Evolutionary conservation across 2,888 invertebrate genomes (phyloP), one percentile per base, ranked within the genome.

Genomic region (Balanococcus diminutus): DNA sequence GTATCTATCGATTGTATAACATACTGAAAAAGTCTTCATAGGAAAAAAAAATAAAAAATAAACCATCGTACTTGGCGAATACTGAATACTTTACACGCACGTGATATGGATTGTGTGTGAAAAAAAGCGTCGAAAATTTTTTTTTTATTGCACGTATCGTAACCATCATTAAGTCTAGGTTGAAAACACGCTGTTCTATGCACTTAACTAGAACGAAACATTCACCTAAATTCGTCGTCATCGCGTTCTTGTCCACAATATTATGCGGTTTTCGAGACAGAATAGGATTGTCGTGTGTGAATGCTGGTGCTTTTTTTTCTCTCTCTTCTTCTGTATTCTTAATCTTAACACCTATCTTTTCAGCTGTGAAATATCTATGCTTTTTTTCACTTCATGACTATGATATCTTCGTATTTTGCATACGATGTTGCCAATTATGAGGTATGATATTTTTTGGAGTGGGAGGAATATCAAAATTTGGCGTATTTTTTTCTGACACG

Each of bases 121-220:
- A 36, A 79, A 79, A 79, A 36, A 19, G 75, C 75, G 75, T 36
- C 36, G 75, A 79, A 79, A 79, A 36, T 36, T 36, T 19, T 3
- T 19, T 79, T 19, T 79, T 67, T 67, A 67, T 79, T 36, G 28
- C 75, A 79, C 75, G 75, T 79, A 79, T 32, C 36, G 36, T 36
- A 9, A 36, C 75, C 75, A 79, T 79, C 75, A 79, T 79, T 79
- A 79, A 79, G 75, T 79, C 75, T 79, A 79, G 75, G 75, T 79
- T 28, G 36, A 79, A 28, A 79, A 79, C 75, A 36, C 75, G 75
- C 75, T 16, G 75, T 32, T 79, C 75, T 67, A 28, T 67, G 67
- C 75, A 79, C 75, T 79, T 79, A 79, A 79, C 75, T 79, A 79
- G 75, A 79, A 79, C 75, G 75, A 79, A 28, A 79, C 75, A 79